Evolutionary conservation across 2,888 invertebrate genomes (phyloP).

Genomic region (Amphimallon solstitiale): DNA sequence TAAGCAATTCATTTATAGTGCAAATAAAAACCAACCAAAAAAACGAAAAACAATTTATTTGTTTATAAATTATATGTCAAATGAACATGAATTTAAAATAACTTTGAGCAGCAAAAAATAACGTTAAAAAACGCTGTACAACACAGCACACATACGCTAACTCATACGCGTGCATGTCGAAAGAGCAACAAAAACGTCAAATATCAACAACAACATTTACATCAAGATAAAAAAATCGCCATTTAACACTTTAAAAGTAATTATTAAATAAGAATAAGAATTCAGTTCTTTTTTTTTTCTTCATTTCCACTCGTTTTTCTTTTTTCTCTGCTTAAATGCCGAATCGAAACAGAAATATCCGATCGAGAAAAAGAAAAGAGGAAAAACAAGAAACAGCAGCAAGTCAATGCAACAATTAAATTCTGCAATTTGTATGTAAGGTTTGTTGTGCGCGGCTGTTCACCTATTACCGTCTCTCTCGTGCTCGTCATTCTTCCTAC

Average conservation of each 20-base stretch:
- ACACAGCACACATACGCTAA: too few species aligned
- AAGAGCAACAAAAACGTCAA: too few species aligned
- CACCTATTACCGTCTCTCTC: slow-evolving; percentile 17
- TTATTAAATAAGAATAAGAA: slow-evolving; percentile 3
- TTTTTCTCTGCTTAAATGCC: background rate
- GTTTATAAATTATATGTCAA: too few species aligned
- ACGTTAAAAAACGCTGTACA: too few species aligned
- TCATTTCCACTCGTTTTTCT: background rate
- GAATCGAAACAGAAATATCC: background rate
- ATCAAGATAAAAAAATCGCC: background rate
- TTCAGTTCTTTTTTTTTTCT: background rate
- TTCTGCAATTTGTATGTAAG: slow-evolving; percentile 39
- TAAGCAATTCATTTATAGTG: too few species aligned
- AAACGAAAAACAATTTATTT: too few species aligned
- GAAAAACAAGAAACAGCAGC: too few species aligned
- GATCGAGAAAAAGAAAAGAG: background rate
- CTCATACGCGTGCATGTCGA: too few species aligned
- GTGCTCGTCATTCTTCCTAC: background rate
- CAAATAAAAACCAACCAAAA: too few species aligned
- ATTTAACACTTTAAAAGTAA: slow-evolving; percentile 22
- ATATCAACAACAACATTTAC: too few species aligned
- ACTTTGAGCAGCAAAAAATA: too few species aligned
- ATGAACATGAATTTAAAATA: too few species aligned
- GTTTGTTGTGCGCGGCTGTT: background rate
- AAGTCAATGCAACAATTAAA: slow-evolving; percentile 40